Percentiles rank a stretch among this genome's conserved stretches.
phyloP scores from a whole-genome alignment of 2,113 vertebrate genomes.

The Varanus salvator region DNA sequence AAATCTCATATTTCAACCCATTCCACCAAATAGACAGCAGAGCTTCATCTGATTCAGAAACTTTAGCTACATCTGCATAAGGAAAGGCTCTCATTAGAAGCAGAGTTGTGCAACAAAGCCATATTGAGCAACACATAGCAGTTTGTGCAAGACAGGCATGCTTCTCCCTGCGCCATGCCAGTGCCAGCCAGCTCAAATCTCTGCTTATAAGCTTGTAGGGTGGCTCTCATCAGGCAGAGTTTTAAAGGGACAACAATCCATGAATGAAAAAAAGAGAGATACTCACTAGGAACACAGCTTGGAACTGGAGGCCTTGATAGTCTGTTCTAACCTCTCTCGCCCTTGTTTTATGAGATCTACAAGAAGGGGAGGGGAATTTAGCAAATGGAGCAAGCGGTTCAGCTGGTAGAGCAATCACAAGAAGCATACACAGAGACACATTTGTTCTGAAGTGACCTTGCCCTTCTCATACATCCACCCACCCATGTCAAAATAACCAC shows the following conservation, averaged over 20 bases:
- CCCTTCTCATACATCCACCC: slow-evolving; percentile 62
- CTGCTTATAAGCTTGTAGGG: neutral
- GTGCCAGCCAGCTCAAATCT: slow-evolving; percentile 70
- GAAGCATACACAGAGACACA: slow-evolving; percentile 57
- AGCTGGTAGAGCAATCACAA: slow-evolving; percentile 40
- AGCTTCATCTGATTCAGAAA: neutral
- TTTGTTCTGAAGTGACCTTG: slow-evolving; percentile 73
- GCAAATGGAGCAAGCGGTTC: slow-evolving; percentile 25
- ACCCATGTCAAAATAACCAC: slow-evolving; percentile 66
- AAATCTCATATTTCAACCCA: neutral
- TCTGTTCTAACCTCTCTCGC: slow-evolving; percentile 65
- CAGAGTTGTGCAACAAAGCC: neutral
- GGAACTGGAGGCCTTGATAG: slow-evolving; percentile 66
- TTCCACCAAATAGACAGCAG: neutral
- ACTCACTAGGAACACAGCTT: slow-evolving; percentile 69
- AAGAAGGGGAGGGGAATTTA: slow-evolving; percentile 45
- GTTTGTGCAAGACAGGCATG: slow-evolving; percentile 1
- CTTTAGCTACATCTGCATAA: slow-evolving; percentile 30
- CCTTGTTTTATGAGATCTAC: slow-evolving; percentile 69
- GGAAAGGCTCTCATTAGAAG: accelerated
- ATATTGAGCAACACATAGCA: neutral
- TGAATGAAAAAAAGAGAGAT: neutral
- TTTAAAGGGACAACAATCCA: slow-evolving; percentile 61
- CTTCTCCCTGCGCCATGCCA: slow-evolving; percentile 4
- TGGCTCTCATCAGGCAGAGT: neutral